These are phyloP conservation scores for Periphyllus acericola DNA, from an alignment of 2,888 invertebrate genomes.

Conservation along the genomic window DNA sequence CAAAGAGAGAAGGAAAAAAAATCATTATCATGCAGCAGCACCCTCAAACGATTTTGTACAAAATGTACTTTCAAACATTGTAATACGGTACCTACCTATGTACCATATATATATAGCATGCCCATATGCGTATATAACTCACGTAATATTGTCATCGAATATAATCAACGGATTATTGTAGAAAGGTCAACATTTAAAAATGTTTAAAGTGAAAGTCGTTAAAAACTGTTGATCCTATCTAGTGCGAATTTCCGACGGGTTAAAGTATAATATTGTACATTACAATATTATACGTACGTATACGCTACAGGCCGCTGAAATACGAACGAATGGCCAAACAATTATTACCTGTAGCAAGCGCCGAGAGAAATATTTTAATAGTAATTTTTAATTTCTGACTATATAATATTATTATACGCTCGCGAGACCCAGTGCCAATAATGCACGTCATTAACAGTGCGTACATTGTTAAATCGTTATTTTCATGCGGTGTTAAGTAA, in stretches of 20 bases:
- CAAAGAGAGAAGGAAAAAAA: background rate
- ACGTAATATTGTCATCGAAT: constrained; percentile 18
- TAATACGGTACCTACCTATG: too few species aligned
- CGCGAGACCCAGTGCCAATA: background rate
- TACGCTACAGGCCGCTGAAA: background rate
- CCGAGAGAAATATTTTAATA: background rate
- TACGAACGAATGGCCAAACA: background rate
- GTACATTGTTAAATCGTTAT: background rate
- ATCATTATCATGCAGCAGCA: background rate
- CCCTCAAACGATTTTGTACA: background rate
- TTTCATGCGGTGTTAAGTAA: background rate
- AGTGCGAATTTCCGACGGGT: constrained; percentile 8
- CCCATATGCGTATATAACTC: background rate
- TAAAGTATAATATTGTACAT: background rate
- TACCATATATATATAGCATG: too few species aligned
- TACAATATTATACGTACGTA: too few species aligned
- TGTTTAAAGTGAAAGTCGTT: constrained; percentile 41
- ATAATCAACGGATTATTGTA: background rate
- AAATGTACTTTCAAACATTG: background rate
- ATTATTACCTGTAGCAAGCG: background rate
- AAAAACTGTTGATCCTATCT: background rate
- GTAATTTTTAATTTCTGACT: background rate
- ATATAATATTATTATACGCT: too few species aligned
- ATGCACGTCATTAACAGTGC: background rate
- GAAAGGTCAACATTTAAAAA: constrained; percentile 47